A percentile compares a stretch with the other conserved stretches of the same genome.
phyloP scores from a whole-genome alignment of 2,797 vertebrate species.

The Nannoperca australis region DNA sequence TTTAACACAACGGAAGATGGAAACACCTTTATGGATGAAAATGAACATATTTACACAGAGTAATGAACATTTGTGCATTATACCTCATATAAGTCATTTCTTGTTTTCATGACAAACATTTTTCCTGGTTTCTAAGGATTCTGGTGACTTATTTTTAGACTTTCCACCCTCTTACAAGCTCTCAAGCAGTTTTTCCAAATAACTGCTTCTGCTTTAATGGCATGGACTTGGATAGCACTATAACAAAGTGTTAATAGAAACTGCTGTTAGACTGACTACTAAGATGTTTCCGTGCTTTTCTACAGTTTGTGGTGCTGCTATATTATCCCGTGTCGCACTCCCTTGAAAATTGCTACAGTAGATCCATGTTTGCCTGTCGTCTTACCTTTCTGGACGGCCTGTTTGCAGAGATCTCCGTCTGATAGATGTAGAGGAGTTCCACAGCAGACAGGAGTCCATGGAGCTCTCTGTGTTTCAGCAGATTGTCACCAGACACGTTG shows the following conservation, averaged over 20 bases:
- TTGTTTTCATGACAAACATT: background rate
- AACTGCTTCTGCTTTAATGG: background rate
- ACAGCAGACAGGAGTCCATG: conserved; percentile 83
- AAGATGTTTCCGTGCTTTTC: background rate
- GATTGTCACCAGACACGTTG: conserved; percentile 84
- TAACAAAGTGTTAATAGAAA: background rate
- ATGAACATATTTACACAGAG: background rate
- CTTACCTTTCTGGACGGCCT: background rate
- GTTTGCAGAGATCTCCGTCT: conserved; percentile 87
- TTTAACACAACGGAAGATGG: background rate
- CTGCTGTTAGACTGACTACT: background rate
- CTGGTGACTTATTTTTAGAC: background rate
- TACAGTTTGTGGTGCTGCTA: background rate
- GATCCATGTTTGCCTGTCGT: background rate
- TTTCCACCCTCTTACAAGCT: background rate
- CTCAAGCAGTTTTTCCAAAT: too few relatives aligned
- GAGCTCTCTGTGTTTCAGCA: conserved; percentile 88
- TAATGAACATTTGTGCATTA: background rate
- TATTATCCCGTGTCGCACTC: background rate
- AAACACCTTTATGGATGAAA: background rate
- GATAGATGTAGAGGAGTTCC: conserved; percentile 86
- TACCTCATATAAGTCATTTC: background rate
- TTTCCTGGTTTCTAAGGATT: background rate
- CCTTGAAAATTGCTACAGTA: background rate
- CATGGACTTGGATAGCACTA: background rate